Evolutionary conservation across 2,113 vertebrate species (phyloP).

Genomic region (Eonycteris spelaea): DNA sequence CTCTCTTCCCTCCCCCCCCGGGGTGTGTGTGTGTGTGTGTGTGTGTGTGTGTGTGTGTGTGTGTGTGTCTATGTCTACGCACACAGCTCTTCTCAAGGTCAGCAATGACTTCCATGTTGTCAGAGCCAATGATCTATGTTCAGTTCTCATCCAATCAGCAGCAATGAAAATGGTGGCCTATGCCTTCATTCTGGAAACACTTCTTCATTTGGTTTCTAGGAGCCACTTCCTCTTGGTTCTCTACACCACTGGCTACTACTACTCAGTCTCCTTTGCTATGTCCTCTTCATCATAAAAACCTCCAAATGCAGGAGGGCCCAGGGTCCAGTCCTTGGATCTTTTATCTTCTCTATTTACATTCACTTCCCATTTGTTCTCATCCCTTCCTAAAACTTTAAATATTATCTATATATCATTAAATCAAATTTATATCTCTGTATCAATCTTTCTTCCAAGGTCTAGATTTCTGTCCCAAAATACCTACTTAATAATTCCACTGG

Average conservation of each 20-base stretch:
- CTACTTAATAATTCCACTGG: not conserved
- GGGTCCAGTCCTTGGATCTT: not conserved
- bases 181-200: not conserved
- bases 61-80: accelerated
- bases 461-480: not conserved
- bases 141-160: not conserved
- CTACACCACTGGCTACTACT: not conserved
- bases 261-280: not conserved
- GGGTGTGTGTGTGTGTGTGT: not conserved
- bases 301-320: not conserved
- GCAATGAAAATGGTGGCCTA: not conserved
- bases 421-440: not conserved
- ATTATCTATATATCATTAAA: not conserved
- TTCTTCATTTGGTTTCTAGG: not conserved
- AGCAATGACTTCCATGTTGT: not conserved
- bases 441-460: not conserved
- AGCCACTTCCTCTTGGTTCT: not conserved
- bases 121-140: not conserved
- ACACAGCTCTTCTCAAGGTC: not conserved
- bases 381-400: not conserved
- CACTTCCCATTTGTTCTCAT: not conserved
- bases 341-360: not conserved
- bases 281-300: not conserved
- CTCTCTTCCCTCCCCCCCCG: not conserved
- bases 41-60: not conserved